These are phyloP conservation scores for Phymastichus coffea DNA, from an alignment of 1,140 invertebrate genomes.

Conservation along the genomic window DNA sequence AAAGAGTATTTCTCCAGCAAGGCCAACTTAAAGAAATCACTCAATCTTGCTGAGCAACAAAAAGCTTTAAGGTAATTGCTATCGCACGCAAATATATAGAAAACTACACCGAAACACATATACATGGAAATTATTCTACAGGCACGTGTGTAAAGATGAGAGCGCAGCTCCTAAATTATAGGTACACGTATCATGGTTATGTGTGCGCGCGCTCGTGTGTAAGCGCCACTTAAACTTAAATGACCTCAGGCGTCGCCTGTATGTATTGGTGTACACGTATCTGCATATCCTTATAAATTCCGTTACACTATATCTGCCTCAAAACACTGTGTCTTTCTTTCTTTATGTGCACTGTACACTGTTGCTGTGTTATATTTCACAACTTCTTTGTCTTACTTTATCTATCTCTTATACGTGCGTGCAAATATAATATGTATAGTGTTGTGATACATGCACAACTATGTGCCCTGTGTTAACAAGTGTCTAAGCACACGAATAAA, in stretches of 20 bases:
- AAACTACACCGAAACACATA: not conserved
- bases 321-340: not conserved
- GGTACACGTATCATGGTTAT: too few species aligned
- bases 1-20: not conserved
- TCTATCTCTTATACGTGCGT: not conserved
- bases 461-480: not conserved
- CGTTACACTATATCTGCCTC: not conserved
- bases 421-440: too few species aligned
- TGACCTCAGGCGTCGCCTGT: too few species aligned
- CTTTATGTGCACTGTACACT: not conserved
- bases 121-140: not conserved
- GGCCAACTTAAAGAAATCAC: conserved; percentile 5
- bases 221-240: conserved; percentile 9
- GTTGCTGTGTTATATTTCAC: not conserved
- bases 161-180: too few species aligned
- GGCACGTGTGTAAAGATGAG: not conserved
- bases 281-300: not conserved
- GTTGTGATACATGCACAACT: too few species aligned
- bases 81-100: not conserved
- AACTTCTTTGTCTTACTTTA: too few species aligned
- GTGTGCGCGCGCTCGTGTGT: too few species aligned
- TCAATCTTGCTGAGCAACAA: not conserved
- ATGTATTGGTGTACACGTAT: not conserved
- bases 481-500: not conserved
- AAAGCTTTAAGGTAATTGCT: conserved; percentile 13